Conservation (phyloP, 2,113 vertebrate species). For the Petroica traversi region DNA sequence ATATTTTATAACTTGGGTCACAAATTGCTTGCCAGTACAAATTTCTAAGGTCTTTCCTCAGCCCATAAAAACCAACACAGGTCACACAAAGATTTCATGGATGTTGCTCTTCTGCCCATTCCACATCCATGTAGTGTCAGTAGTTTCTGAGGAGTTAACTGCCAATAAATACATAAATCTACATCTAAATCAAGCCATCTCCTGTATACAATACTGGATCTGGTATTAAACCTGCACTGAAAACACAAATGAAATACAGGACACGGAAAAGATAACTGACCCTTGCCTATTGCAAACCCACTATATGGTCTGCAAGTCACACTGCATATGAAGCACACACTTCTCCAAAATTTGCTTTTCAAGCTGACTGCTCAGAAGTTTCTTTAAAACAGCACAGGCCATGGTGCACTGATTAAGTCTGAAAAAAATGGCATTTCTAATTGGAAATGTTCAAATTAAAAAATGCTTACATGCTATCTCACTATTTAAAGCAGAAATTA, state of each 20-base stretch:
- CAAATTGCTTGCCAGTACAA: conserved; percentile 1
- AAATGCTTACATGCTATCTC: neutral
- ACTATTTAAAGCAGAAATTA: neutral
- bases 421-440: neutral
- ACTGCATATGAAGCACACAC: neutral
- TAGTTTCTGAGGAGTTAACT: neutral
- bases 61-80: neutral
- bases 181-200: neutral
- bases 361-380: neutral
- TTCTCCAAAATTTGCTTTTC: conserved; percentile 15
- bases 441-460: neutral
- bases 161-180: neutral
- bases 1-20: neutral
- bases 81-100: neutral
- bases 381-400: neutral
- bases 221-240: neutral
- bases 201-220: neutral
- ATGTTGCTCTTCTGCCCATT: neutral
- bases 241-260: neutral
- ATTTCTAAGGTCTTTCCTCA: neutral
- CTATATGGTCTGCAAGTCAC: neutral
- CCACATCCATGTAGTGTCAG: neutral
- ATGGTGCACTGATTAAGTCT: neutral
- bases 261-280: conserved; percentile 29
- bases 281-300: neutral